Conservation (phyloP, 2,797 vertebrate genomes). For the Luscinia megarhynchos region DNA sequence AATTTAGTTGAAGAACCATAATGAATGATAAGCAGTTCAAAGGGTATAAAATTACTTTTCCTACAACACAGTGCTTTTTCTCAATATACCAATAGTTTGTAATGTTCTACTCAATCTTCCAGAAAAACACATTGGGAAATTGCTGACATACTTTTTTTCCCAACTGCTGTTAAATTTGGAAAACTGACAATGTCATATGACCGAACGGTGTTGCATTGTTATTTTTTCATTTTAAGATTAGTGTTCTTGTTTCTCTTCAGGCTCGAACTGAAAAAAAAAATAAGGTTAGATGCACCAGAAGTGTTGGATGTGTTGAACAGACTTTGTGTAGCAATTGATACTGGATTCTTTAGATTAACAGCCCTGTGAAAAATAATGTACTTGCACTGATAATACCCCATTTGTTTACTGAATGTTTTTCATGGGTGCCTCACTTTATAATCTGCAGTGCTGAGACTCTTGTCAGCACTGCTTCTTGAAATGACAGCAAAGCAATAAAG, state of each 20-base stretch:
- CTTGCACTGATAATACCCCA: not conserved
- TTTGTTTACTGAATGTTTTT: not conserved
- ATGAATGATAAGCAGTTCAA: not conserved
- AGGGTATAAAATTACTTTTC: not conserved
- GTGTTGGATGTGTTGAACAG: not conserved
- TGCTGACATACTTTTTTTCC: not conserved
- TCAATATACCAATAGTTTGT: not conserved
- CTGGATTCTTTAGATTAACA: not conserved
- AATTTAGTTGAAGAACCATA: not conserved
- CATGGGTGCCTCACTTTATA: not conserved
- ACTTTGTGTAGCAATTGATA: not conserved
- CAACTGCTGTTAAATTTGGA: slow-evolving; percentile 20
- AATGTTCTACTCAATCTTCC: not conserved
- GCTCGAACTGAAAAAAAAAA: not conserved
- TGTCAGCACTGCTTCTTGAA: not conserved
- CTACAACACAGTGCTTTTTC: not conserved
- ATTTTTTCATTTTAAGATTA: not conserved
- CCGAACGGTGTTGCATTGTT: not conserved
- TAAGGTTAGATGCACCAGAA: not conserved
- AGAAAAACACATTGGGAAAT: slow-evolving; percentile 23
- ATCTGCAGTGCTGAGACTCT: not conserved
- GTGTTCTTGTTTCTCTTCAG: not conserved
- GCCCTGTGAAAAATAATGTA: not conserved
- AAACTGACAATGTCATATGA: not conserved
- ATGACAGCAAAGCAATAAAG: not conserved